phyloP scores from a whole-genome alignment of 2,888 invertebrate genomes.

The Cryptocephalus moraei region DNA sequence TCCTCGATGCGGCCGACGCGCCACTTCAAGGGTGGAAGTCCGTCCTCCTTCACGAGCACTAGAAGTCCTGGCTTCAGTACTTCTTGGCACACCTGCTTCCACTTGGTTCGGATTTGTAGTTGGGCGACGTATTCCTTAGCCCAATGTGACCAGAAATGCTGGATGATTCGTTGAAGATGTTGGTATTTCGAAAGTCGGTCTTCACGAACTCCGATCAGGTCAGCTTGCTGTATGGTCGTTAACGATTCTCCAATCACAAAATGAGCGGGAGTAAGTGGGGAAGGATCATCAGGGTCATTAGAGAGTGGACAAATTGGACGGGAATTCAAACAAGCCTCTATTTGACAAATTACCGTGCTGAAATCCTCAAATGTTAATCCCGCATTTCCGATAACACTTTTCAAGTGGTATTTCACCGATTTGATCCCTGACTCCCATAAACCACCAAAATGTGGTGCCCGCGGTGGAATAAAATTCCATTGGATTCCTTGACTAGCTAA shows the following conservation, averaged over 20 bases:
- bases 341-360: constrained; percentile 16
- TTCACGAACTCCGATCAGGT: not conserved
- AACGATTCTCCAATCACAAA: not conserved
- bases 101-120: no score
- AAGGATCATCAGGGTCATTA: not conserved
- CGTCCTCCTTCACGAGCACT: no score
- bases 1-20: no score
- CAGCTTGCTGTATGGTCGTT: not conserved
- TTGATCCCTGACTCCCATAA: constrained; percentile 28
- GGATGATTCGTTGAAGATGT: no score
- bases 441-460: constrained; percentile 25
- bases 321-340: constrained; percentile 27
- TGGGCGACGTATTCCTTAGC: no score
- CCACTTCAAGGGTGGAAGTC: no score
- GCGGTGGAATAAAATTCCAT: constrained; percentile 26
- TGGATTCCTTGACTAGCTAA: constrained; percentile 1
- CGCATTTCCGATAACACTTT: constrained; percentile 15
- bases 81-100: no score
- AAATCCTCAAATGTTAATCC: constrained; percentile 21
- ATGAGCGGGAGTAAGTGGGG: not conserved
- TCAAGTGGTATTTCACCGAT: constrained; percentile 23
- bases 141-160: no score
- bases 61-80: no score
- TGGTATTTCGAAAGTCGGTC: no score
- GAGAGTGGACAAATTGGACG: constrained; percentile 14